Evolutionary conservation across 2,113 vertebrate species (phyloP).

Genomic region (Lontra canadensis): DNA sequence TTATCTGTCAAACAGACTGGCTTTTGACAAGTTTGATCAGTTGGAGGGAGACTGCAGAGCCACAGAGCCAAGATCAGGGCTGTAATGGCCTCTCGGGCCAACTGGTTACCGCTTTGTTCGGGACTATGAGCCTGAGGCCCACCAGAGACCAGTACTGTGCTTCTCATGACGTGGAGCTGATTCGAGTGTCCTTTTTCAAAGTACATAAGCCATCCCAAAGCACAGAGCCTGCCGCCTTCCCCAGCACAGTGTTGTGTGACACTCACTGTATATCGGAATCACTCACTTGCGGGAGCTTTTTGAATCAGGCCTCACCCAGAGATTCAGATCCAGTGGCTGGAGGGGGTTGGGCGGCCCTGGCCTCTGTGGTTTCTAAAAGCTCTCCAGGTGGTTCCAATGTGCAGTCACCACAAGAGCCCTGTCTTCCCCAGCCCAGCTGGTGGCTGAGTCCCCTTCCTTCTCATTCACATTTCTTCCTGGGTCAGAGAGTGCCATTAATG

Average conservation of each 20-base stretch:
- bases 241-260: neutral
- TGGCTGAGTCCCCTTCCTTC: neutral
- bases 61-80: neutral
- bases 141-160: neutral
- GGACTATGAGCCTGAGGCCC: neutral
- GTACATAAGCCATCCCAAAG: neutral
- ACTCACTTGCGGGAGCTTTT: neutral
- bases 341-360: too few species aligned
- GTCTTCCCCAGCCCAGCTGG: neutral
- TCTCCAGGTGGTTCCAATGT: neutral
- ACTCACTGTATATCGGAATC: neutral
- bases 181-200: neutral
- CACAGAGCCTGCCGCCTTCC: neutral
- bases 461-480: neutral
- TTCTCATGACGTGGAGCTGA: neutral
- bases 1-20: neutral
- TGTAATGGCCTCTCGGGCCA: accelerated
- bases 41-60: neutral
- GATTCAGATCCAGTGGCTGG: neutral
- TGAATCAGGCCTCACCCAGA: neutral
- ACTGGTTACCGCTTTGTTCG: neutral
- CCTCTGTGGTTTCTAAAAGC: neutral
- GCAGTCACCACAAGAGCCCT: neutral
- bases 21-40: neutral
- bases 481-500: neutral